Evolutionary conservation across 1,140 invertebrate species (phyloP).

Genomic region (Formica exsecta): DNA sequence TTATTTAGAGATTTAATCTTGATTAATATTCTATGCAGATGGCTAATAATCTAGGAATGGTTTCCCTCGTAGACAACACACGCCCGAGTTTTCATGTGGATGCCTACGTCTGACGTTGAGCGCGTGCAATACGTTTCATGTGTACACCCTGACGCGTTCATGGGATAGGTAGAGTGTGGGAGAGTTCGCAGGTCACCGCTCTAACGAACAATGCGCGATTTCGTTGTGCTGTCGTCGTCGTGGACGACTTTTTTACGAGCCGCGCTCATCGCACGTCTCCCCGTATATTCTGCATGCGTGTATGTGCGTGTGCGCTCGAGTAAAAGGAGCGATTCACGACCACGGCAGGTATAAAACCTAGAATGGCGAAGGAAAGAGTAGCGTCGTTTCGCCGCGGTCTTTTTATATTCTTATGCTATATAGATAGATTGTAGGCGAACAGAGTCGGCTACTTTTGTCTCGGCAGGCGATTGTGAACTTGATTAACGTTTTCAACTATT

Average conservation of each 20-base stretch:
- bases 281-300: background rate
- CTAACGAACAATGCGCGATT: slow-evolving; percentile 81
- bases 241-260: slow-evolving; percentile 75
- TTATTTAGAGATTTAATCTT: background rate
- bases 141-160: background rate
- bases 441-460: slow-evolving; percentile 36
- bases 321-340: slow-evolving; percentile 35
- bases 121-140: slow-evolving; percentile 14
- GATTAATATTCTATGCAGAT: background rate
- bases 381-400: slow-evolving; percentile 49
- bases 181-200: slow-evolving; percentile 85
- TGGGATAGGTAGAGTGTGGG: slow-evolving; percentile 78
- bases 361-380: slow-evolving; percentile 26
- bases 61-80: background rate
- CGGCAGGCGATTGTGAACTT: slow-evolving; percentile 16
- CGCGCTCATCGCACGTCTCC: slow-evolving; percentile 61
- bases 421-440: slow-evolving; percentile 3
- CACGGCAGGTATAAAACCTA: slow-evolving; percentile 29
- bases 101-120: background rate
- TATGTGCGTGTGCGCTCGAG: background rate
- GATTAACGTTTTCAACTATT: slow-evolving; percentile 15
- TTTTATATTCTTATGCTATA: slow-evolving; percentile 30
- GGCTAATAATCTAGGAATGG: background rate
- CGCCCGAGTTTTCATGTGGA: slow-evolving; percentile 22
- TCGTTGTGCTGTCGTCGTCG: slow-evolving; percentile 72